These are phyloP conservation scores for Hipparchia semele DNA, from an alignment of 2,888 invertebrate genomes.

Conservation along the genomic window DNA sequence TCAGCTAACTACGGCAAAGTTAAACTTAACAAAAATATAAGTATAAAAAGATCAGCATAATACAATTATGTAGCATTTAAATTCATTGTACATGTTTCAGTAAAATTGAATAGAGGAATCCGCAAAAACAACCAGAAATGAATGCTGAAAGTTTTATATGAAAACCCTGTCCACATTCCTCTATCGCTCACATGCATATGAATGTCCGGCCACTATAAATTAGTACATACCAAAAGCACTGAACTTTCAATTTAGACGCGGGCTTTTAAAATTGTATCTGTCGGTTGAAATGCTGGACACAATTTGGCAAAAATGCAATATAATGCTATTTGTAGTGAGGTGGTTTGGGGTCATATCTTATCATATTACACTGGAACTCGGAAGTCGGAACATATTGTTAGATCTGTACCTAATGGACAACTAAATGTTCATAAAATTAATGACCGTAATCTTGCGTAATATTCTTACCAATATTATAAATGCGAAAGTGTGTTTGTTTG, in stretches of 20 bases:
- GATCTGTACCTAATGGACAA: no score
- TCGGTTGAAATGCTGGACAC: neutral
- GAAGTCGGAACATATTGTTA: no score
- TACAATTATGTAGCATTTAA: slow-evolving; percentile 12
- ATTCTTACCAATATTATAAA: no score
- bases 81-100: slow-evolving; percentile 16
- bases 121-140: slow-evolving; percentile 20
- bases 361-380: no score
- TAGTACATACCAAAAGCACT: slow-evolving; percentile 23
- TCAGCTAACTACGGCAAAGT: no score
- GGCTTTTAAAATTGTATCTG: slow-evolving; percentile 6
- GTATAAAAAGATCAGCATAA: slow-evolving; percentile 2
- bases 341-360: no score
- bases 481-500: no score
- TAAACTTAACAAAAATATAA: neutral
- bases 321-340: neutral
- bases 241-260: slow-evolving; percentile 21
- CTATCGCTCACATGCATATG: slow-evolving; percentile 19
- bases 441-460: no score
- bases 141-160: slow-evolving; percentile 22
- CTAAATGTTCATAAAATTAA: no score
- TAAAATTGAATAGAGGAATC: slow-evolving; percentile 16
- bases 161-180: slow-evolving; percentile 25
- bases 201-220: slow-evolving; percentile 22
- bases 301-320: slow-evolving; percentile 1